These are phyloP conservation scores for Anagrus nilaparvatae DNA, from an alignment of 1,140 invertebrate genomes.

Conservation along the genomic window DNA sequence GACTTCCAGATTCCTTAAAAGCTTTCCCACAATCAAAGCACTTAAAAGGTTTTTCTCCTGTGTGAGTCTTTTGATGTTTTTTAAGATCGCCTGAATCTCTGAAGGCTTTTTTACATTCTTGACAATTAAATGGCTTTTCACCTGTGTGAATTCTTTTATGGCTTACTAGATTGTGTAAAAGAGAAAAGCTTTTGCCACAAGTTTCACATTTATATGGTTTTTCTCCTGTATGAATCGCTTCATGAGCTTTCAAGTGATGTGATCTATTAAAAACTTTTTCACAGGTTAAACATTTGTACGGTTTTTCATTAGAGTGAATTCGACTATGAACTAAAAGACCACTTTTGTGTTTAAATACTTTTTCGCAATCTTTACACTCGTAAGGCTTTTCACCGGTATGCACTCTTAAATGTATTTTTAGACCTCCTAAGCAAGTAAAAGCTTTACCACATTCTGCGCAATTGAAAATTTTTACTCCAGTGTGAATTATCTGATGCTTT, in stretches of 20 bases:
- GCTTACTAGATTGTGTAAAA: no score
- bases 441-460: slow-evolving; percentile 44
- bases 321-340: no score
- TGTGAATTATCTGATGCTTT: slow-evolving; percentile 68
- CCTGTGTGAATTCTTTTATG: no score
- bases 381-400: no score
- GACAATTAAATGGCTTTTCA: no score
- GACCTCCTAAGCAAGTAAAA: slow-evolving; percentile 47
- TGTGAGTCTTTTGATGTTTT: slow-evolving; percentile 68
- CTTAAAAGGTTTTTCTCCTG: slow-evolving; percentile 42
- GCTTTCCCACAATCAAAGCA: slow-evolving; percentile 44
- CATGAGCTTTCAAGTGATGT: slow-evolving; percentile 12
- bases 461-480: slow-evolving; percentile 42
- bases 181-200: slow-evolving; percentile 11
- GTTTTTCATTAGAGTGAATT: slow-evolving; percentile 61
- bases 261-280: slow-evolving; percentile 52
- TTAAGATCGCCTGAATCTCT: no score
- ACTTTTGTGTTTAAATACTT: no score
- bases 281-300: slow-evolving; percentile 62
- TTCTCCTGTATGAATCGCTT: slow-evolving; percentile 10
- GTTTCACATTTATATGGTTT: slow-evolving; percentile 13
- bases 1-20: slow-evolving; percentile 47
- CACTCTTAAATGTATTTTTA: no score
- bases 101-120: no score
- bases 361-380: no score